A percentile compares a stretch with the other conserved stretches of the same genome.
Conservation (phyloP, 1,140 invertebrate genomes). For the Globodera ellingtonae region DNA sequence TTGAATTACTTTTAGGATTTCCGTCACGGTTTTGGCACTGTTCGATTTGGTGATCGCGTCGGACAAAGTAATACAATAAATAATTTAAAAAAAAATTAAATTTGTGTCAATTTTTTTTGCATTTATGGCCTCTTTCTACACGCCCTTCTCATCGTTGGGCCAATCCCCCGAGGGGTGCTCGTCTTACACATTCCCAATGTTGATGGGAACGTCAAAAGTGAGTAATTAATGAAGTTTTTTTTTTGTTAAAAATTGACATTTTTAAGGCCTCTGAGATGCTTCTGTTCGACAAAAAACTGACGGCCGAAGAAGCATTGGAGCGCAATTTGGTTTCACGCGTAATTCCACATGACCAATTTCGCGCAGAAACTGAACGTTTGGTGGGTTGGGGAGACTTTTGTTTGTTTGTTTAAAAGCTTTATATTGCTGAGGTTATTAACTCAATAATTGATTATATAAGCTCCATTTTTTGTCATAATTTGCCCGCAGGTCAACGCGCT, state of each 20-base stretch:
- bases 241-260: background rate
- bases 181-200: constrained; percentile 78
- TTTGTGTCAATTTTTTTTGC: background rate
- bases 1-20: constrained; percentile 71
- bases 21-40: constrained; percentile 78
- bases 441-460: background rate
- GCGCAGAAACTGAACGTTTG: constrained; percentile 66
- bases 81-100: constrained; percentile 64
- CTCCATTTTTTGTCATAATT: background rate
- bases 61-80: constrained; percentile 70
- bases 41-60: constrained; percentile 87
- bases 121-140: constrained; percentile 77
- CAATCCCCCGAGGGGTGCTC: constrained; percentile 82
- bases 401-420: background rate
- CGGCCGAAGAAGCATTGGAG: constrained; percentile 75
- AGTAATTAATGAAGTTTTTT: background rate
- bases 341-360: constrained; percentile 71
- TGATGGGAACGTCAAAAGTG: constrained; percentile 78
- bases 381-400: background rate
- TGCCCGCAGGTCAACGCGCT: constrained; percentile 10
- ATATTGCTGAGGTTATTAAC: no score
- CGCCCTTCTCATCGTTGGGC: constrained; percentile 81
- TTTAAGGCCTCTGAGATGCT: constrained; percentile 78
- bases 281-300: constrained; percentile 78
- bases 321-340: constrained; percentile 77